Conservation (phyloP, 2,113 vertebrate genomes). For the Bubalus kerabau region DNA sequence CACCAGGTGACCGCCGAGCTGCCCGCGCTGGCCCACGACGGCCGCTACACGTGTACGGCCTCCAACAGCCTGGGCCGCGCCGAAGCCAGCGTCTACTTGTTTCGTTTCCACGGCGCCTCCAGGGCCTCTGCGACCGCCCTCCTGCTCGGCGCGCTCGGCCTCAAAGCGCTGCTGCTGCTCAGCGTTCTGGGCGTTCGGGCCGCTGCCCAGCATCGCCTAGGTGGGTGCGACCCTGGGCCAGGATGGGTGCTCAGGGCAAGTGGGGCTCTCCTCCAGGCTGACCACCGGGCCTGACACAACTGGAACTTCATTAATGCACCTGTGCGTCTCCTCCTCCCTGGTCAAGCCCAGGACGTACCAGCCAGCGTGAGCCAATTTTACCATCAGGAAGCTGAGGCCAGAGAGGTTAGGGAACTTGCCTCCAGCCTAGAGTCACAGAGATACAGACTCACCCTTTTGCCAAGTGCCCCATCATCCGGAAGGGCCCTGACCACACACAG, state of each 20-base stretch:
- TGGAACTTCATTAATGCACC: neutral
- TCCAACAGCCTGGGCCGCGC: constrained; percentile 78
- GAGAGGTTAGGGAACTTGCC: neutral
- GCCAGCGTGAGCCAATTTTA: neutral
- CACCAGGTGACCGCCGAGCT: constrained; percentile 85
- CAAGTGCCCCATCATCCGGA: neutral
- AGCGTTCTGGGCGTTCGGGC: constrained; percentile 44
- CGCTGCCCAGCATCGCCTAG: neutral
- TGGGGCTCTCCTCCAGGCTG: too few relatives aligned
- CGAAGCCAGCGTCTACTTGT: constrained; percentile 81
- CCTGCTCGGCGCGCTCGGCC: constrained; percentile 63
- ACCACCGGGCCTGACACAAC: neutral
- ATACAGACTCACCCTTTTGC: neutral
- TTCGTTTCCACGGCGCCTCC: constrained; percentile 66
- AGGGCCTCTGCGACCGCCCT: constrained; percentile 34
- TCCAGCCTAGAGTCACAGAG: neutral
- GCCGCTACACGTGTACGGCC: constrained; percentile 90
- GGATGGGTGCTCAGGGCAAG: neutral
- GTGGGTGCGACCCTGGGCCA: constrained; percentile 31
- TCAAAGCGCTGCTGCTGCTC: constrained; percentile 77
- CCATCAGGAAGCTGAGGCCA: neutral
- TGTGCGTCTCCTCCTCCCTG: neutral
- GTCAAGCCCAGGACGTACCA: neutral
- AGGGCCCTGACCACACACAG: neutral
- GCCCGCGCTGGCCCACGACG: constrained; percentile 79